A percentile compares a stretch with the other conserved stretches of the same genome.
Evolutionary conservation across 2,888 invertebrate genomes (phyloP).

Genomic region (Axea sp.): DNA sequence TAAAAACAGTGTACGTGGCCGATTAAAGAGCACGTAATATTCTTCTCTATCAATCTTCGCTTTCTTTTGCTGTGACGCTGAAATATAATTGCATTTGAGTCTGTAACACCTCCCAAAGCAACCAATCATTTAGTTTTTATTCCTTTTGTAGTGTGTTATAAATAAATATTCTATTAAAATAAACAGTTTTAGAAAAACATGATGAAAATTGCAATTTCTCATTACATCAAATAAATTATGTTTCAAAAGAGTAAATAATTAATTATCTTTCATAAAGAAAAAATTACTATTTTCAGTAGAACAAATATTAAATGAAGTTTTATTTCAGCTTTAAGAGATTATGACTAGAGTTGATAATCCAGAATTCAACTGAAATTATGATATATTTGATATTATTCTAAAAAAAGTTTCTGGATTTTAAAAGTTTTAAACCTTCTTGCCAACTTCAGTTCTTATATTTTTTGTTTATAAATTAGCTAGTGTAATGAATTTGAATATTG

Average conservation of each 20-base stretch:
- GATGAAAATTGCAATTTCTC: conserved; percentile 6
- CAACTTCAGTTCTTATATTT: conserved; percentile 16
- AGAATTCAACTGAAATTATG: conserved; percentile 12
- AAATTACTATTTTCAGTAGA: background rate
- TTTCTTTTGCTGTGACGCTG: conserved; percentile 39
- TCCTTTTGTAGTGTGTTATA: conserved; percentile 17
- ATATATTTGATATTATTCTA: conserved; percentile 20
- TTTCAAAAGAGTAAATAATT: conserved; percentile 2
- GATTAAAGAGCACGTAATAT: conserved; percentile 53
- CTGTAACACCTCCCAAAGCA: conserved; percentile 18
- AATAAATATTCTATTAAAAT: conserved; percentile 48
- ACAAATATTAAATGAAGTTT: conserved; percentile 11
- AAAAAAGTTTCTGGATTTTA: conserved; percentile 12
- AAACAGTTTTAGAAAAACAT: conserved; percentile 15
- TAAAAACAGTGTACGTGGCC: conserved; percentile 46
- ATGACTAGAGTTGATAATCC: conserved; percentile 8
- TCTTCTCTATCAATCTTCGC: conserved; percentile 53
- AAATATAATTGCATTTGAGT: conserved; percentile 54
- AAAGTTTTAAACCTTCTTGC: conserved; percentile 9
- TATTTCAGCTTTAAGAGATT: conserved; percentile 11
- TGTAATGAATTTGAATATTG: conserved; percentile 21
- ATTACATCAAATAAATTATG: conserved; percentile 21
- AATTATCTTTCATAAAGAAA: conserved; percentile 2
- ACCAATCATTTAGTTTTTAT: conserved; percentile 40
- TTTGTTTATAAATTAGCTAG: conserved; percentile 15